phyloP scores from a whole-genome alignment of 2,888 invertebrate species.

The Apodemia zela region DNA sequence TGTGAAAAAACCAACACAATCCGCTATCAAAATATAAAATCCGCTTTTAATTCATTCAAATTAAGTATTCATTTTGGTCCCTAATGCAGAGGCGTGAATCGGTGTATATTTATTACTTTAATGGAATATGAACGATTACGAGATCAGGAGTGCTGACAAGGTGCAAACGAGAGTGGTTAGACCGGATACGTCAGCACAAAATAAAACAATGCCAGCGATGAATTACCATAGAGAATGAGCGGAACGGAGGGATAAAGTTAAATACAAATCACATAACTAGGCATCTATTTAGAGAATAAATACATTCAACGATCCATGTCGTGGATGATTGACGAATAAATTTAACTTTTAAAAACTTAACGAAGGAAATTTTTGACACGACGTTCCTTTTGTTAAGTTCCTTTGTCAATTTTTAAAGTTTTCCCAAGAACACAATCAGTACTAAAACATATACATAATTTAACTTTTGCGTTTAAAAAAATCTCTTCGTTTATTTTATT shows the following conservation, averaged over 20 bases:
- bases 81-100: conserved; percentile 73
- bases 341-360: not conserved
- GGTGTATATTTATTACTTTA: conserved; percentile 72
- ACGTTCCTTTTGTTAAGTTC: no score
- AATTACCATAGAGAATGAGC: conserved; percentile 76
- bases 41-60: conserved; percentile 50
- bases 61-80: conserved; percentile 37
- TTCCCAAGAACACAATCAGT: no score
- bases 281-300: conserved; percentile 19
- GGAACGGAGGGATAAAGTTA: conserved; percentile 73
- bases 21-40: conserved; percentile 61
- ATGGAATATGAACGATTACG: conserved; percentile 79
- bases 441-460: no score
- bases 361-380: no score
- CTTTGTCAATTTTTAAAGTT: no score
- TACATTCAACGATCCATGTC: conserved; percentile 18
- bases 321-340: not conserved
- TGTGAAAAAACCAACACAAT: conserved; percentile 50
- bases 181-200: conserved; percentile 67
- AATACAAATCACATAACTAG: conserved; percentile 61
- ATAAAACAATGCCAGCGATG: conserved; percentile 71
- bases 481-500: no score
- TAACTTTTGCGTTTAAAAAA: no score
- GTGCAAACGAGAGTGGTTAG: conserved; percentile 74
- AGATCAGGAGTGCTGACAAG: conserved; percentile 78